Conservation (phyloP, 1,140 invertebrate genomes). For the Drosophila malerkotliana region DNA sequence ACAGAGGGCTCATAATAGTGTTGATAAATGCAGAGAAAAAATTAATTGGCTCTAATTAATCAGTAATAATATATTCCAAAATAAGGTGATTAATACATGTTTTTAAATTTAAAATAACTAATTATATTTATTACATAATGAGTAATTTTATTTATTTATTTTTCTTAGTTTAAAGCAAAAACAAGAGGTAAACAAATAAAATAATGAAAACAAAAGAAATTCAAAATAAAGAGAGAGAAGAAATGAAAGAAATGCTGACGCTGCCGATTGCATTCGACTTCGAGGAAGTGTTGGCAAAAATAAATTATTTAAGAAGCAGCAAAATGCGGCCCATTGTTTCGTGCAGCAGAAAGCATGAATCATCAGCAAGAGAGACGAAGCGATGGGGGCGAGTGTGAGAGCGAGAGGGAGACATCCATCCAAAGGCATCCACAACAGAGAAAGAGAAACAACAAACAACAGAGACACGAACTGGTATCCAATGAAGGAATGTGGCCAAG, state of each 20-base stretch:
- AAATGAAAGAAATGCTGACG: slow-evolving; percentile 23
- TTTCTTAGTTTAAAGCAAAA: slow-evolving; percentile 6
- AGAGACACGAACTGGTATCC: slow-evolving; percentile 28
- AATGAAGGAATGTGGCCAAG: slow-evolving; percentile 46
- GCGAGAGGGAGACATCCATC: slow-evolving; percentile 24
- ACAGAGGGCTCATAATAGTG: slow-evolving; percentile 3
- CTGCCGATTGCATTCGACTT: slow-evolving; percentile 9
- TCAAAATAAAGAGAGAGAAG: not conserved
- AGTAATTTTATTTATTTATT: not conserved
- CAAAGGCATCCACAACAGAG: slow-evolving; percentile 57
- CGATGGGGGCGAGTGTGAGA: not conserved
- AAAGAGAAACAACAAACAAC: slow-evolving; percentile 22
- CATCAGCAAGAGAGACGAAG: slow-evolving; percentile 37
- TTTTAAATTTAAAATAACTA: no score
- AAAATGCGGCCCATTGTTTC: slow-evolving; percentile 44
- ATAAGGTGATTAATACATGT: not conserved
- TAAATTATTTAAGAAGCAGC: slow-evolving; percentile 53
- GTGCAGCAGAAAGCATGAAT: slow-evolving; percentile 72
- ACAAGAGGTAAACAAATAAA: slow-evolving; percentile 48
- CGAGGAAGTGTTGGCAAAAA: slow-evolving; percentile 48
- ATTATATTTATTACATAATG: not conserved
- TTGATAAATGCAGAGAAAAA: not conserved
- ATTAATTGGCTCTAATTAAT: not conserved
- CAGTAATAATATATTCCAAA: not conserved
- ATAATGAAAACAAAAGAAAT: slow-evolving; percentile 33